A percentile compares a stretch with the other conserved stretches of the same genome.
phyloP scores from a whole-genome alignment of 1,140 invertebrate species.

The Drosophila ogumai region DNA sequence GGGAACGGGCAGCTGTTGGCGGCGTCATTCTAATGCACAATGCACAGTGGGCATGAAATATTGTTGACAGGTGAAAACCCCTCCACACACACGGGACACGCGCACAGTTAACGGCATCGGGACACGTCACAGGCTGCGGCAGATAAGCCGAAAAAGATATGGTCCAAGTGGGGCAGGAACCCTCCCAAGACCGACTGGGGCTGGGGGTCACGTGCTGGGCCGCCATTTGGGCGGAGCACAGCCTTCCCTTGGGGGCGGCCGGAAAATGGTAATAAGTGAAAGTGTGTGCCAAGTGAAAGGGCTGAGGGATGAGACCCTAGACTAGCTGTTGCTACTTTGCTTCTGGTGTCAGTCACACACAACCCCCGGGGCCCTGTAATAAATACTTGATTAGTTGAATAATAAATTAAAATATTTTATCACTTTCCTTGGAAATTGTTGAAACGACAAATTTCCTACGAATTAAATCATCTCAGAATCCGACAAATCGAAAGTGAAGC shows the following conservation, averaged over 20 bases:
- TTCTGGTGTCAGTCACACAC: conserved; percentile 55
- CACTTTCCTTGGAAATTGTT: conserved; percentile 51
- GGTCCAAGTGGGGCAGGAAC: conserved; percentile 29
- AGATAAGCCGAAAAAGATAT: conserved; percentile 53
- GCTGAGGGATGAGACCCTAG: conserved; percentile 8
- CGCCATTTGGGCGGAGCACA: conserved; percentile 59
- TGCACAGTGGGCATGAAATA: conserved; percentile 81
- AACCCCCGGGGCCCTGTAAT: conserved; percentile 60
- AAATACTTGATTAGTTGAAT: conserved; percentile 76
- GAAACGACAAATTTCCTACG: conserved; percentile 36
- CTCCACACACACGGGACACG: conserved; percentile 48
- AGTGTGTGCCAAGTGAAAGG: conserved; percentile 62
- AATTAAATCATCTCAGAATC: conserved; percentile 38
- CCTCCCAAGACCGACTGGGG: conserved; percentile 4
- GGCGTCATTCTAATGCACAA: conserved; percentile 71
- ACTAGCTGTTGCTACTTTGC: conserved; percentile 6
- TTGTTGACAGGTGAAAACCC: conserved; percentile 80
- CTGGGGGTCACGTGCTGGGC: conserved; percentile 58
- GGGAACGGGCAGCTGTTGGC: conserved; percentile 62
- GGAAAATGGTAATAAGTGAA: conserved; percentile 66
- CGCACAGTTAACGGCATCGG: conserved; percentile 61
- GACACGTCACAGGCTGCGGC: conserved; percentile 49
- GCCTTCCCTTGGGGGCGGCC: conserved; percentile 52
- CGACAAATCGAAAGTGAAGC: conserved; percentile 5
- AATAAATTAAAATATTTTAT: conserved; percentile 76